Conservation (phyloP, 2,888 invertebrate species). For the Lasioglossum marginatum region DNA sequence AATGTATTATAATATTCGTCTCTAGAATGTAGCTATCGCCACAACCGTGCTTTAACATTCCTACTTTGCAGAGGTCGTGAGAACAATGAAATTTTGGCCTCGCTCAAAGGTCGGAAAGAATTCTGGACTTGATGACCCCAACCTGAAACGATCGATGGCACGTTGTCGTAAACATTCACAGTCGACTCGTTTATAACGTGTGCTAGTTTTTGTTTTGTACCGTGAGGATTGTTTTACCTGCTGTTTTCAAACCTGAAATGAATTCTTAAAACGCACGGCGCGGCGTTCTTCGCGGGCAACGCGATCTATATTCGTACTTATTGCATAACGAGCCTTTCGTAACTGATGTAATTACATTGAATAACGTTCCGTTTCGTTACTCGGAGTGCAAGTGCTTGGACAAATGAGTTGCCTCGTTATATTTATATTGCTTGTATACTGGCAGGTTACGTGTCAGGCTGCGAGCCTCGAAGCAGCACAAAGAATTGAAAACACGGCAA, state of each 20-base stretch:
- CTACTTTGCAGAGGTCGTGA: too few species aligned
- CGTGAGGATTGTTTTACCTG: neutral
- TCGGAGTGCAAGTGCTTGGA: neutral
- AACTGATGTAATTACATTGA: slow-evolving; percentile 51
- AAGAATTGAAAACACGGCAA: neutral
- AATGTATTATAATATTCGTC: too few species aligned
- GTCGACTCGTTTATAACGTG: neutral
- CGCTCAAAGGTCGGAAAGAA: too few species aligned
- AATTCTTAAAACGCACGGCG: neutral
- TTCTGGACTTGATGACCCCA: too few species aligned
- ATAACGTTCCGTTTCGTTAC: slow-evolving; percentile 36
- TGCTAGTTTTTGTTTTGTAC: neutral
- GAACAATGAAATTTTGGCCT: too few species aligned
- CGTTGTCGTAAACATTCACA: neutral
- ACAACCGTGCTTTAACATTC: too few species aligned
- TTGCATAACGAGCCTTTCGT: slow-evolving; percentile 53
- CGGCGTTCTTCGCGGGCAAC: neutral
- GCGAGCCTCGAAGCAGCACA: neutral
- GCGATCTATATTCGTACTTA: slow-evolving; percentile 8
- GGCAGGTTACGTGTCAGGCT: neutral
- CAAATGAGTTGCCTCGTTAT: slow-evolving; percentile 22
- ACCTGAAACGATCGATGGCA: neutral
- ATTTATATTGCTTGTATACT: slow-evolving; percentile 9
- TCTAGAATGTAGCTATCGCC: too few species aligned
- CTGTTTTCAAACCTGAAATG: neutral